phyloP scores from a whole-genome alignment of 1,140 invertebrate species.

The Stegodyphus dumicola region DNA sequence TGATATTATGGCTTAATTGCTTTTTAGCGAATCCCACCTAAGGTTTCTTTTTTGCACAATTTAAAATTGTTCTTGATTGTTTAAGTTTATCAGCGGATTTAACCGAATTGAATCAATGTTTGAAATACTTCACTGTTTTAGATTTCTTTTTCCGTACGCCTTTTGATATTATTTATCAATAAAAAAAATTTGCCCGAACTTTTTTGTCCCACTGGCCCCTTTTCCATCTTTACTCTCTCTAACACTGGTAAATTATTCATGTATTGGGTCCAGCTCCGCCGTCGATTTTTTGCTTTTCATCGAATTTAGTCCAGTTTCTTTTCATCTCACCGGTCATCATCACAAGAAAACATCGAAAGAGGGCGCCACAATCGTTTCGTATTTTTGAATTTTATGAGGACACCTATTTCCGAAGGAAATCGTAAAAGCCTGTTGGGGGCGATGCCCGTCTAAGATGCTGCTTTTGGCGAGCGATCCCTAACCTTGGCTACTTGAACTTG shows the following conservation, averaged over 20 bases:
- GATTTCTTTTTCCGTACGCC: too few species aligned
- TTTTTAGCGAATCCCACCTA: too few species aligned
- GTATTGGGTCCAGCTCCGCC: conserved; percentile 19
- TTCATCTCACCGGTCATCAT: neutral
- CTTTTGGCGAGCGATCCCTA: neutral
- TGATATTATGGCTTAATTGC: too few species aligned
- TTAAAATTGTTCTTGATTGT: too few species aligned
- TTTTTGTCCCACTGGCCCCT: conserved; percentile 10
- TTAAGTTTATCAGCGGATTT: too few species aligned
- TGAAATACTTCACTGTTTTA: too few species aligned
- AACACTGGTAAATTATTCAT: conserved; percentile 26
- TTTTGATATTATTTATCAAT: too few species aligned
- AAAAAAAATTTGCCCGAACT: too few species aligned
- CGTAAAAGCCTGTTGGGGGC: neutral
- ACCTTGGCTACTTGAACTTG: neutral
- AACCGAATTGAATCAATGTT: too few species aligned
- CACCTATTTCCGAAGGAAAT: conserved; percentile 39
- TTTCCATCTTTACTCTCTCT: conserved; percentile 23
- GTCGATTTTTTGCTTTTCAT: neutral
- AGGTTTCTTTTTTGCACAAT: too few species aligned
- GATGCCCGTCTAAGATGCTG: neutral
- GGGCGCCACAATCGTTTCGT: neutral
- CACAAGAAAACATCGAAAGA: neutral
- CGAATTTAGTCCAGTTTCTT: neutral
- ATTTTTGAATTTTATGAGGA: conserved; percentile 28